Percentiles rank a stretch among this genome's conserved stretches.
These are phyloP conservation scores for Cyclura pinguis DNA, from an alignment of 2,797 vertebrate genomes.

Conservation along the genomic window DNA sequence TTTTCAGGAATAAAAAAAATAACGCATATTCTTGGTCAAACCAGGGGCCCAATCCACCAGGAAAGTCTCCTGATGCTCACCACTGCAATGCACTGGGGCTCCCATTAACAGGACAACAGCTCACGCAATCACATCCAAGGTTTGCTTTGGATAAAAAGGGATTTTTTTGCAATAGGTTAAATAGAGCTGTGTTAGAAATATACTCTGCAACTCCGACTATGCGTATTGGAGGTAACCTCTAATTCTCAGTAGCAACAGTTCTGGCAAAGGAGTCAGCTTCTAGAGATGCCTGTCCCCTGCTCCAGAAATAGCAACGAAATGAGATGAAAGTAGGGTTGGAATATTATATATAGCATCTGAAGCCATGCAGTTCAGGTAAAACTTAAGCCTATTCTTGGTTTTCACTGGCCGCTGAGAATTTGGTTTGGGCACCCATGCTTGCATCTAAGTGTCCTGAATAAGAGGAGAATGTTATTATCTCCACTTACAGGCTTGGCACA, in stretches of 20 bases:
- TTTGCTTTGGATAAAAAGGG: constrained; percentile 63
- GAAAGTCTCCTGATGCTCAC: background rate
- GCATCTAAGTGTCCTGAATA: background rate
- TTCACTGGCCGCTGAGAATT: background rate
- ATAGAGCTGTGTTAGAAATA: constrained; percentile 70
- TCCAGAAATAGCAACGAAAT: background rate
- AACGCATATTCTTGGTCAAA: background rate
- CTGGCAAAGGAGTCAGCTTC: background rate
- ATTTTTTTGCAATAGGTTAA: constrained; percentile 70
- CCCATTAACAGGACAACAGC: background rate
- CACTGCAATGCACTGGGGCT: background rate
- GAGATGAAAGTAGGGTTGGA: too few species aligned
- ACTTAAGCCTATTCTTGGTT: background rate
- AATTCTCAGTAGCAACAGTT: background rate
- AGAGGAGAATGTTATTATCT: background rate
- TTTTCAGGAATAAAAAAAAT: constrained; percentile 16
- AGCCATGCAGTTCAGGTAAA: background rate
- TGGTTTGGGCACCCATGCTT: background rate
- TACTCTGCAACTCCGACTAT: constrained; percentile 60
- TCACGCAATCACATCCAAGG: constrained; percentile 51
- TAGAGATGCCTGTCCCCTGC: background rate
- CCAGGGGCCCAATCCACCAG: background rate
- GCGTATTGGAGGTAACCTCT: constrained; percentile 57
- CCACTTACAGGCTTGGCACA: background rate
- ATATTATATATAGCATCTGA: background rate